Evolutionary conservation across 23 tunicate species (phyloP).

Genomic region (Oikopleura albicans): DNA sequence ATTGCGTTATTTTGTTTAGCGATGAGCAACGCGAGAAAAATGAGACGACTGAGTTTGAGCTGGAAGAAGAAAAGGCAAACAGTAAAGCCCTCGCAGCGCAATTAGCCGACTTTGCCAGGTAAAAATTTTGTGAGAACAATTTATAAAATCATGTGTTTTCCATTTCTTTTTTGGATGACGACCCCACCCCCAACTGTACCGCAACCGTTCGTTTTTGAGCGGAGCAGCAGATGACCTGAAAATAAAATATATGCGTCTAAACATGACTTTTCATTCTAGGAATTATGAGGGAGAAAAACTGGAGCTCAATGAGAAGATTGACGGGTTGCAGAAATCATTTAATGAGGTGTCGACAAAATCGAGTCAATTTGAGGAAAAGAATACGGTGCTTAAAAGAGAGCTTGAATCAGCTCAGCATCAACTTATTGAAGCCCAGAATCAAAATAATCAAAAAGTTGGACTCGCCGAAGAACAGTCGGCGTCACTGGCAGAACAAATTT

Average conservation of each 20-base stretch:
- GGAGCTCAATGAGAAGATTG: not conserved
- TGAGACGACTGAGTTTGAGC: slow-evolving; percentile 49
- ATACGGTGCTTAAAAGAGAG: not conserved
- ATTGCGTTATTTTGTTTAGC: slow-evolving; percentile 21
- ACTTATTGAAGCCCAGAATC: not conserved
- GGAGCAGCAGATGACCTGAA: too few relatives aligned
- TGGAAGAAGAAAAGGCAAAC: slow-evolving; percentile 36
- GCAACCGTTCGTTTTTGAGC: too few relatives aligned
- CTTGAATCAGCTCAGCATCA: not conserved
- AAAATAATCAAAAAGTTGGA: not conserved
- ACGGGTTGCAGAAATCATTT: not conserved
- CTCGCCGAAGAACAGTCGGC: not conserved
- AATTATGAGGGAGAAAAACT: not conserved
- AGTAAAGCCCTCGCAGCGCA: not conserved
- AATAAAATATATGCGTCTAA: too few relatives aligned
- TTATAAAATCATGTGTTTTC: too few relatives aligned
- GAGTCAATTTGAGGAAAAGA: not conserved
- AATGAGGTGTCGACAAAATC: not conserved
- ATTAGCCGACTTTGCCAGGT: not conserved
- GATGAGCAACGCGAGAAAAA: slow-evolving; percentile 45
- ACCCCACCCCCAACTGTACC: too few relatives aligned
- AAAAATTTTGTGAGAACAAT: not conserved
- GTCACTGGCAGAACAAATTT: not conserved
- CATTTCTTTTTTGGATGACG: too few relatives aligned
- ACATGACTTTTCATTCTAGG: not conserved